Conservation (phyloP, 2,888 invertebrate species). For the Andricus quercusramuli region DNA sequence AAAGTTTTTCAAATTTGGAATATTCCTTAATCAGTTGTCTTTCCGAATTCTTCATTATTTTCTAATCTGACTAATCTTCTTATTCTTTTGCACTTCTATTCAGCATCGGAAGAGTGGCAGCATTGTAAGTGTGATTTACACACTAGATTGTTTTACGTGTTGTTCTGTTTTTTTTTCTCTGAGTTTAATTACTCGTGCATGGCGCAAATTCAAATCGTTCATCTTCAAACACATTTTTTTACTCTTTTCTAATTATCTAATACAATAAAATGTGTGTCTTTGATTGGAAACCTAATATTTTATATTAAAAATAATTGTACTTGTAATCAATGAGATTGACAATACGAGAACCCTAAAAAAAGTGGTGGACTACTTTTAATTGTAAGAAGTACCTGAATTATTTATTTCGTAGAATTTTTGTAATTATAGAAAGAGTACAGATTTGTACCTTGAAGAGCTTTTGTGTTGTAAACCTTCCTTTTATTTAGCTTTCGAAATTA, state of each 20-base stretch:
- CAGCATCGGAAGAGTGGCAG: constrained; percentile 87
- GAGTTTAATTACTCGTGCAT: background rate
- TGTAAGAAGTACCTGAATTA: background rate
- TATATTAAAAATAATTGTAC: background rate
- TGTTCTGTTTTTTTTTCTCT: background rate
- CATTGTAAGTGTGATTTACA: constrained; percentile 81
- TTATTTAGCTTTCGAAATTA: background rate
- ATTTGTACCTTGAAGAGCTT: background rate
- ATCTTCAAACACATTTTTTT: background rate
- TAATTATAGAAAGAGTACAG: background rate
- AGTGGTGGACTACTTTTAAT: background rate
- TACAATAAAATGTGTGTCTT: background rate
- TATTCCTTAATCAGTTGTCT: background rate
- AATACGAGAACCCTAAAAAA: background rate
- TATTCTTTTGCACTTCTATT: constrained; percentile 78
- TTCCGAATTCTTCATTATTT: background rate
- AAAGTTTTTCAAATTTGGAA: constrained; percentile 26
- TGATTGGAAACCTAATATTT: background rate
- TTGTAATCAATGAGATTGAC: background rate
- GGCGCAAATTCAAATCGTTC: background rate
- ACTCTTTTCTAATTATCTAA: background rate
- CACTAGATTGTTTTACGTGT: constrained; percentile 12
- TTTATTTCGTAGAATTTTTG: background rate
- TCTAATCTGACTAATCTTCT: constrained; percentile 47
- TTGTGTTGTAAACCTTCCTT: background rate